Evolutionary conservation across 2,888 invertebrate genomes (phyloP).

Genomic region (Phorcus lineatus): DNA sequence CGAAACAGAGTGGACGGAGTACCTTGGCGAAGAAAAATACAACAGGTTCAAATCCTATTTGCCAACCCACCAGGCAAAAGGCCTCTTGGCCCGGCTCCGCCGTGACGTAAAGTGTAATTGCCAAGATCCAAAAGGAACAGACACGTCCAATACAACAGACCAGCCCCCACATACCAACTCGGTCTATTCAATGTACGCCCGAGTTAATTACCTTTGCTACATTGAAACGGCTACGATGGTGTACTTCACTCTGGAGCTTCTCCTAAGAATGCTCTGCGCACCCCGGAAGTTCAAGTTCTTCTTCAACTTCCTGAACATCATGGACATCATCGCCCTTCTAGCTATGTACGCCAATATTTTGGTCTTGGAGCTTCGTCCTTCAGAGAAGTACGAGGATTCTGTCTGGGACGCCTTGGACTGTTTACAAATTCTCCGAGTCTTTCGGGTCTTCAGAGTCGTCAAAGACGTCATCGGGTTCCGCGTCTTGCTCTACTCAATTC

Average conservation of each 20-base stretch:
- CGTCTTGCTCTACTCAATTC: conserved; percentile 60
- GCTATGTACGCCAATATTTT: conserved; percentile 56
- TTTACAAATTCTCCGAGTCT: conserved; percentile 58
- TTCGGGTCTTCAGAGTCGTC: conserved; percentile 58
- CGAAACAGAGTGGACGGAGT: conserved; percentile 40
- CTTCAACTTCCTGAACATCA: conserved; percentile 50
- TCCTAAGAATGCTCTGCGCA: conserved; percentile 51
- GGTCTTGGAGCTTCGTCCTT: conserved; percentile 44
- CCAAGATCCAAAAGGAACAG: conserved; percentile 11
- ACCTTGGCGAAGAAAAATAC: background rate
- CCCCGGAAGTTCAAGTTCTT: conserved; percentile 49
- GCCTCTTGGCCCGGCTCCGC: background rate
- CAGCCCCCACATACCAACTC: conserved; percentile 28
- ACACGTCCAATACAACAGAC: background rate
- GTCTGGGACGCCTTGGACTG: conserved; percentile 55
- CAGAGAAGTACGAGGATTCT: conserved; percentile 50
- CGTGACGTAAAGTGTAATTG: background rate
- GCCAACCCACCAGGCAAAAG: background rate
- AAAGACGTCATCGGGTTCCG: conserved; percentile 59
- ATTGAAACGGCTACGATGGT: conserved; percentile 47
- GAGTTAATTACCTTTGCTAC: conserved; percentile 38
- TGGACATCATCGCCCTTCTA: conserved; percentile 54
- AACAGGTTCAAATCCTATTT: background rate
- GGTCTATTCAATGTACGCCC: conserved; percentile 20
- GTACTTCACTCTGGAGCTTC: conserved; percentile 60